Percentiles rank a stretch among this genome's conserved stretches.
These are phyloP conservation scores for Anguilla marmorata DNA, from an alignment of 2,797 vertebrate genomes.

Conservation along the genomic window DNA sequence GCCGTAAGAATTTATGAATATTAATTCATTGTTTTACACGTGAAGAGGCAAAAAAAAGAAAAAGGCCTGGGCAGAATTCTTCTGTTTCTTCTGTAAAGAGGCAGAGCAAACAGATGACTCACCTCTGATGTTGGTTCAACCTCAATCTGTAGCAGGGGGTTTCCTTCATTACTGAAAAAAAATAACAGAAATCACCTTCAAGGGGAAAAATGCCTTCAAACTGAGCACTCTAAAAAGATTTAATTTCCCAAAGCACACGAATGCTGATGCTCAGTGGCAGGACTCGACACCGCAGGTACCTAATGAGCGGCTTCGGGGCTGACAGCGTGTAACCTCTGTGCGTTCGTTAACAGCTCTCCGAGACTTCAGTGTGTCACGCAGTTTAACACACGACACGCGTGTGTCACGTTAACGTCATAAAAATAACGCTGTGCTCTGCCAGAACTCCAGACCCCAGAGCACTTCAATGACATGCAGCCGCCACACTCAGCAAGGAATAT, in stretches of 20 bases:
- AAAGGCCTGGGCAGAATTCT: neutral
- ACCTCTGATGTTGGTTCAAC: conserved; percentile 97
- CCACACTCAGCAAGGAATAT: conserved; percentile 62
- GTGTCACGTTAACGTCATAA: neutral
- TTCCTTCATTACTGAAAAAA: conserved; percentile 80
- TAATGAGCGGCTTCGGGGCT: neutral
- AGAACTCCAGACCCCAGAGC: conserved; percentile 8
- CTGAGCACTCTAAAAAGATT: neutral
- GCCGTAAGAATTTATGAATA: neutral
- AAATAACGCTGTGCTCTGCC: neutral
- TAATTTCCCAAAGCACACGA: neutral
- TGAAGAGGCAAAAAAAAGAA: neutral
- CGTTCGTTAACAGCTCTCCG: neutral
- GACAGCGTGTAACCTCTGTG: neutral
- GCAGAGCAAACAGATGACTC: conserved; percentile 56
- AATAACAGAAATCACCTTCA: conserved; percentile 38
- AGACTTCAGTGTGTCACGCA: neutral
- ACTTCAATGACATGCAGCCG: conserved; percentile 65
- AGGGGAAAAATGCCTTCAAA: conserved; percentile 9
- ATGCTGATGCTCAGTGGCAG: neutral
- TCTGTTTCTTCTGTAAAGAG: neutral
- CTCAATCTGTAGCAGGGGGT: conserved; percentile 97
- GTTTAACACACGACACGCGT: neutral
- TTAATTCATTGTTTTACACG: conserved; percentile 14
- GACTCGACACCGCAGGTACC: neutral